These are phyloP conservation scores for Machaerirhynchus nigripectus DNA, from an alignment of 2,113 vertebrate genomes.

Conservation along the genomic window DNA sequence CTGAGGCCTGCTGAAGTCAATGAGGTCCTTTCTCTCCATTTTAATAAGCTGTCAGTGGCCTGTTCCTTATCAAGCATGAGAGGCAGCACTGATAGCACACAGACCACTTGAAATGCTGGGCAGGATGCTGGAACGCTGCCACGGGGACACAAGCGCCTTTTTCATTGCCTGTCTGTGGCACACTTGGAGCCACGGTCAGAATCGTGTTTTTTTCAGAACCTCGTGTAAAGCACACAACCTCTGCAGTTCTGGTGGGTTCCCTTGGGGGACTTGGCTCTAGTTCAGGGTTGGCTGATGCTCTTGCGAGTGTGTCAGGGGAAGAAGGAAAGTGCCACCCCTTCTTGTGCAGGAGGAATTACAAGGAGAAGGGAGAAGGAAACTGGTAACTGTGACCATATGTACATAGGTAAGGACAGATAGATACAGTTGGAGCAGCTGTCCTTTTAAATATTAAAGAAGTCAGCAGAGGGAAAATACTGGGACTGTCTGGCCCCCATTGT, in stretches of 20 bases:
- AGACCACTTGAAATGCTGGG: background rate
- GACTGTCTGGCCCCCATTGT: background rate
- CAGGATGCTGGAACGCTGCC: background rate
- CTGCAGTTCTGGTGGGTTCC: background rate
- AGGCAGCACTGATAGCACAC: background rate
- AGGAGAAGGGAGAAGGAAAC: background rate
- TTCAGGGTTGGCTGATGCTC: background rate
- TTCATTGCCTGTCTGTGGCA: background rate
- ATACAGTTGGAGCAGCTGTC: background rate
- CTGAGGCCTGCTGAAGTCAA: conserved; percentile 4
- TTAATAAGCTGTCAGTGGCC: background rate
- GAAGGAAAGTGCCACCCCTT: background rate
- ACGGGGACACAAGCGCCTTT: background rate
- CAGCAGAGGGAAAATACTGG: background rate
- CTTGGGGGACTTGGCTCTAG: background rate
- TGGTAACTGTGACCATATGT: background rate
- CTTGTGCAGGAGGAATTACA: background rate
- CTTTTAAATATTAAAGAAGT: background rate
- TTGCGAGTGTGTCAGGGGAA: background rate
- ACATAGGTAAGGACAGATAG: background rate
- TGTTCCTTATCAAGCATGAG: background rate
- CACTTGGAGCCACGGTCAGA: background rate
- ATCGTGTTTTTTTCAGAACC: fast-evolving
- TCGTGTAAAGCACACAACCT: background rate
- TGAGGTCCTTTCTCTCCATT: background rate